Evolutionary conservation across 2,888 invertebrate genomes (phyloP), one percentile per base, ranked within the genome.

Genomic region (Lasioglossum calceatum): DNA sequence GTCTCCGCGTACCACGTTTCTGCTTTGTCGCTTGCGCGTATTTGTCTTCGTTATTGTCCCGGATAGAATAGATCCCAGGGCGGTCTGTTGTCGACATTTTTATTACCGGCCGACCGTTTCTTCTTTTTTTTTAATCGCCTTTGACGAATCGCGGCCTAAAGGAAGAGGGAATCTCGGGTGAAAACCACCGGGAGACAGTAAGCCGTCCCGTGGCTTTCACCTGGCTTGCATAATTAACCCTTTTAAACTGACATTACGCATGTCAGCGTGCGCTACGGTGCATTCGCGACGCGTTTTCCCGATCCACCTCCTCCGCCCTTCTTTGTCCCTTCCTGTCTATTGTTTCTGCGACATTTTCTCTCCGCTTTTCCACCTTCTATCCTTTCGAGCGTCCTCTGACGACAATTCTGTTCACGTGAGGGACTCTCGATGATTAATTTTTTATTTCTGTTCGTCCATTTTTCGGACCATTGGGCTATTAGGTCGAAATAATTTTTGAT

Each of bases 221-320:
- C 73, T 78, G 80, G 79, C 67, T 82, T 84, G 82, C 87, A 79
- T 89, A 86, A 89, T 89, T 89, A 87, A 89, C 87, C 82, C 84
- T 75, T 84, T 84, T 87, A 79, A 86, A 67, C 64, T 44, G 82
- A 50, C 84, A 54, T 87, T 85, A 86, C 79, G 77, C 85, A 73
- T 76, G 87, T 82, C 80, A 75, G 50, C 84, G 82, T 78, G 61
- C 79, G 72, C 77, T 71, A 80, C 67, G 61, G 64, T 77, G 80
- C 77, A 83, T 86, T 86, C 86, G 86, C 71, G 58, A 72, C 50
- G 86, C 81, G 72, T 82, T 72, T 78, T 75, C 72, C 80, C 78
- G 64, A 79, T 82, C 75, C 77, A 14, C 67, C 75, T 71, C 71
- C 67, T 67, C 32, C 50, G 14, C 73, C 67, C 81, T 54, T 75